These are phyloP conservation scores for Zygogramma bicolorata DNA, from an alignment of 2,888 invertebrate genomes.

Conservation along the genomic window DNA sequence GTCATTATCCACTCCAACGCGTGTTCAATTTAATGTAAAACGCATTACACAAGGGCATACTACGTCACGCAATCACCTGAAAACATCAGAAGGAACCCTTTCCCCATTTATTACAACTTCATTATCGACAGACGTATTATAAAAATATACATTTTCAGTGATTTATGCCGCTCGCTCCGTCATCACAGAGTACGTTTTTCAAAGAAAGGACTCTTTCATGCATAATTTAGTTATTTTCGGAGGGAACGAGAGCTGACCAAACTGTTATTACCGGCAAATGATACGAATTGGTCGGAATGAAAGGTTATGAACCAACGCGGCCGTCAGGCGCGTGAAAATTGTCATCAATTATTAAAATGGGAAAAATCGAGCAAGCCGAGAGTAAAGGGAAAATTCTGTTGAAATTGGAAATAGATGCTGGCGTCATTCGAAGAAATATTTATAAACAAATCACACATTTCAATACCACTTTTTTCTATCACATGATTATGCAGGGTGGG, in stretches of 20 bases:
- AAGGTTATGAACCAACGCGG: neutral
- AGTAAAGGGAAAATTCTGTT: no score
- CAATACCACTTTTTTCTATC: no score
- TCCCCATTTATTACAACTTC: conserved; percentile 44
- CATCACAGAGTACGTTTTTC: conserved; percentile 4
- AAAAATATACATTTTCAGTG: conserved; percentile 28
- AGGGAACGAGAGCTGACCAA: neutral
- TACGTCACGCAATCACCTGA: conserved; percentile 45
- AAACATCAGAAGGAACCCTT: conserved; percentile 35
- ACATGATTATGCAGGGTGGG: no score
- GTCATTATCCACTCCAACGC: conserved; percentile 46
- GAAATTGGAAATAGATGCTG: neutral
- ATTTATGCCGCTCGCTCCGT: conserved; percentile 17
- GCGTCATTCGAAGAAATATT: neutral
- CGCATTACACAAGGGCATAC: conserved; percentile 42
- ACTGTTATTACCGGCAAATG: neutral
- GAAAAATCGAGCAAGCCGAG: no score
- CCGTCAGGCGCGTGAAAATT: neutral
- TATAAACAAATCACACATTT: no score
- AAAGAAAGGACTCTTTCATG: neutral
- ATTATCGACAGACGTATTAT: conserved; percentile 38
- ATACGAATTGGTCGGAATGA: neutral
- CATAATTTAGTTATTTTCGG: conserved; percentile 15
- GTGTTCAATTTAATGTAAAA: conserved; percentile 51
- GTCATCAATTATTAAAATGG: neutral